phyloP scores from a whole-genome alignment of 2,888 invertebrate species.

The Troides helena region DNA sequence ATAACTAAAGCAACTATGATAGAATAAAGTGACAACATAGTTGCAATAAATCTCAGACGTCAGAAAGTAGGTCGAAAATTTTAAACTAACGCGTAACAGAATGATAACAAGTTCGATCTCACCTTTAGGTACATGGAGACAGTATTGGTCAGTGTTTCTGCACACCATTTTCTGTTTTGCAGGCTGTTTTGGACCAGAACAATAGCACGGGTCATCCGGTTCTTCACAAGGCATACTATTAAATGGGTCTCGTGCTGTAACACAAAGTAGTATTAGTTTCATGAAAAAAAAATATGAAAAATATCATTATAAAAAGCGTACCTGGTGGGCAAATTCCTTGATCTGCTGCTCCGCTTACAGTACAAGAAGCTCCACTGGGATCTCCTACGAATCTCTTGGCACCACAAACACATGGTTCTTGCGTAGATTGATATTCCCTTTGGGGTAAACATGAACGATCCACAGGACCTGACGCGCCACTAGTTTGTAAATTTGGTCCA shows the following conservation, averaged over 20 bases:
- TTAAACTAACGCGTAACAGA: slow-evolving; percentile 2
- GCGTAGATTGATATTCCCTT: slow-evolving; percentile 51
- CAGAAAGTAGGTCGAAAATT: slow-evolving; percentile 5
- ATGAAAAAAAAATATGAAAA: neutral
- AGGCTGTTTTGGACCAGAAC: slow-evolving; percentile 58
- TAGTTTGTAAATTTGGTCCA: slow-evolving; percentile 47
- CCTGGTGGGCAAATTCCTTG: slow-evolving; percentile 53
- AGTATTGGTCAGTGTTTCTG: slow-evolving; percentile 69
- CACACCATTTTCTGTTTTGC: slow-evolving; percentile 58
- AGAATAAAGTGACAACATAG: slow-evolving; percentile 30
- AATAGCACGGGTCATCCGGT: slow-evolving; percentile 65
- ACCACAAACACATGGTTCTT: slow-evolving; percentile 67
- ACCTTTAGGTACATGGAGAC: slow-evolving; percentile 75
- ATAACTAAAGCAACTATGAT: slow-evolving; percentile 42
- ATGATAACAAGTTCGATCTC: slow-evolving; percentile 32
- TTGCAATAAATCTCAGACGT: slow-evolving; percentile 29
- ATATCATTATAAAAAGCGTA: slow-evolving; percentile 33
- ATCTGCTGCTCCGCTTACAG: slow-evolving; percentile 37
- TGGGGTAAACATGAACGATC: slow-evolving; percentile 63
- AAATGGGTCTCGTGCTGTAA: slow-evolving; percentile 55
- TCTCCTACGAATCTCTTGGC: slow-evolving; percentile 42
- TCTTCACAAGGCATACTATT: slow-evolving; percentile 65
- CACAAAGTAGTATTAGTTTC: slow-evolving; percentile 17
- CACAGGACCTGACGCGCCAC: slow-evolving; percentile 43
- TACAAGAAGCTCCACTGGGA: slow-evolving; percentile 36